Base-by-base conservation (phyloP, 2,797 vertebrate species). In the Rhodeus uyekii region DNA sequence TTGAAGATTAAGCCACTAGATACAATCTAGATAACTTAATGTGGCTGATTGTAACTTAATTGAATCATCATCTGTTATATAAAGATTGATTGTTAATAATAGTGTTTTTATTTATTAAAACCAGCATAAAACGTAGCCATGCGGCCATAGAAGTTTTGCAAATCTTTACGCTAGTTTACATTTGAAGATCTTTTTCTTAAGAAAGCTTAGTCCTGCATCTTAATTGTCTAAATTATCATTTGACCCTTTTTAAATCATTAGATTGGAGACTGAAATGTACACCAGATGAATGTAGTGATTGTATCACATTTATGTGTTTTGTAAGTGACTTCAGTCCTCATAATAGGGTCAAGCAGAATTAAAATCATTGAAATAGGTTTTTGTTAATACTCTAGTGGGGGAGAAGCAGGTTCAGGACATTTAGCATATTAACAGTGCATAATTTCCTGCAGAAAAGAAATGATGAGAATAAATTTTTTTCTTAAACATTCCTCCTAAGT, bases 331-430 rank as follows among this genome's bases (percentile, higher is more conserved):
- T 85, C 69, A 61, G 50, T 46, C 44, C 77, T 85, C 69, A 87
- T 86, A 89, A 91, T 79, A 82, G 68, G 55, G 76, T 83, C 73
- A 83, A 61, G 75, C 76, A 79, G 76, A 82, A 76, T 83, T 84
- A 86, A 80, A 81, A 69, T 85, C 46, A 36, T 68, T 76, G 71
- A 84, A 81, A 85, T 84, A 71, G 78, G 83, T 69, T 86, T 82
- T 74, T 55, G 38, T 82, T 90, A 86, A 92, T 90, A 87, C 87
- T 44, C 22, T 64, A 58, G 24, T 27, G 24, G 80, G 16, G 19
- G 46, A 46, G 38, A 50, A 55, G 65, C 84, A 73, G 42, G 79
- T 84, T 78, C 75, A 72, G 53, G 27, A 84, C 82, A 90, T 90
- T n/a, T 91, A 89, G 75, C 75, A 82, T 89, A 67, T 74, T 81